phyloP scores from a whole-genome alignment of 2,888 invertebrate species.

The Mechanitis mazaeus region DNA sequence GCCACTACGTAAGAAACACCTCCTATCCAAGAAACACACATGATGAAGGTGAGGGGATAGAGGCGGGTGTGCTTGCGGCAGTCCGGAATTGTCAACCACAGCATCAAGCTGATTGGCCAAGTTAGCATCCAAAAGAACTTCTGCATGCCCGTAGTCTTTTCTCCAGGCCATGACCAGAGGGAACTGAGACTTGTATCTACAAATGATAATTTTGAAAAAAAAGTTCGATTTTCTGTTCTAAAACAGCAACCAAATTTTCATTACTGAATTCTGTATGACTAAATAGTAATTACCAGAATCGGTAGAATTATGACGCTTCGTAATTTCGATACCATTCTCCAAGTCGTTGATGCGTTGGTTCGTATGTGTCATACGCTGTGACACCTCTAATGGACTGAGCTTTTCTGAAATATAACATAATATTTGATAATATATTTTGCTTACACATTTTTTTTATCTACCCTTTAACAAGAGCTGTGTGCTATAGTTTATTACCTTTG shows the following conservation, averaged over 20 bases:
- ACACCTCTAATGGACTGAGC: constrained; percentile 33
- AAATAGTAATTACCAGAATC: constrained; percentile 46
- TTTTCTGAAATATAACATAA: constrained; percentile 40
- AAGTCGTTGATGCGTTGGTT: constrained; percentile 38
- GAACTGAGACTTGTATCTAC: constrained; percentile 49
- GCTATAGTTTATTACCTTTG: constrained; percentile 41
- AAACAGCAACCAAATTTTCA: too few species aligned
- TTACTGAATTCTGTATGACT: too few species aligned
- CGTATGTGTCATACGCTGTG: constrained; percentile 34
- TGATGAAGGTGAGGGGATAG: constrained; percentile 83
- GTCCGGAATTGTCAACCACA: constrained; percentile 87
- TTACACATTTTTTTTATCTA: not conserved
- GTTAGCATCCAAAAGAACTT: constrained; percentile 79
- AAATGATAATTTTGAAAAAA: constrained; percentile 10
- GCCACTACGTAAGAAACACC: constrained; percentile 88
- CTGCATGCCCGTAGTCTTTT: constrained; percentile 53
- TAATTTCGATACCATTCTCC: constrained; percentile 45
- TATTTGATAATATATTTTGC: not conserved
- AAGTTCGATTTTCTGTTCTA: too few species aligned
- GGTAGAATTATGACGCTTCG: constrained; percentile 47
- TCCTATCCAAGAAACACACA: constrained; percentile 91
- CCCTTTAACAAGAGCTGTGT: too few species aligned
- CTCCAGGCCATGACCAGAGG: constrained; percentile 77
- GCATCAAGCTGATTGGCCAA: constrained; percentile 84
- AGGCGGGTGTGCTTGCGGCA: constrained; percentile 78